phyloP scores from a whole-genome alignment of 64 coral and sea anemone species.

The Montipora efflorescens region DNA sequence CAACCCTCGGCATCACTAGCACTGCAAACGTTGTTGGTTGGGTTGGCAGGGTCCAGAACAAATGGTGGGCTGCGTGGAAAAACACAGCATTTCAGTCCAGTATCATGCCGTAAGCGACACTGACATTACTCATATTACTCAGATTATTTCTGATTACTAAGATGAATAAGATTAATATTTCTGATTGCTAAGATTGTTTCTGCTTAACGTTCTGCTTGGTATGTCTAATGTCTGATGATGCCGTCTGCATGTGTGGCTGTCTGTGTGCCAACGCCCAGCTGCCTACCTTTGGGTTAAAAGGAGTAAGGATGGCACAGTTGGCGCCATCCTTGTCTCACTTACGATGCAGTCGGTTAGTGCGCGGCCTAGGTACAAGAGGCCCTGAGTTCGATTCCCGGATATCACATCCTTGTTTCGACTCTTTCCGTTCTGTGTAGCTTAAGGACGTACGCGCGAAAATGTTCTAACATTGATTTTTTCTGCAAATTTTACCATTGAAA shows the following conservation, averaged over 20 bases:
- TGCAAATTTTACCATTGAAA: no score
- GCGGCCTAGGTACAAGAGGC: no score
- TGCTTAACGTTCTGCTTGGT: background rate
- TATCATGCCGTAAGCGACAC: background rate
- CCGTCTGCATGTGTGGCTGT: background rate
- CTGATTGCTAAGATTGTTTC: background rate
- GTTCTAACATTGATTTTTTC: background rate
- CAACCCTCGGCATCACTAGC: slow-evolving; percentile 16
- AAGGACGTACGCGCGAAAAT: no score
- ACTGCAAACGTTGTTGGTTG: slow-evolving; percentile 63
- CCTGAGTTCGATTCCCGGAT: no score
- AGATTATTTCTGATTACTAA: no score
- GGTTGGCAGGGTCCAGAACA: slow-evolving; percentile 76
- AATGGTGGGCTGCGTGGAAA: slow-evolving; percentile 17
- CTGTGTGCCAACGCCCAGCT: background rate
- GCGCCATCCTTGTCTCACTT: no score
- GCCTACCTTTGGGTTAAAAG: background rate
- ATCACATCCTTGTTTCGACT: no score
- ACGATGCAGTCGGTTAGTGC: no score
- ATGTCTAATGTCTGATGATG: background rate
- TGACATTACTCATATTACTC: no score
- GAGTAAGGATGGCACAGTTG: no score
- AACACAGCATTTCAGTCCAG: background rate
- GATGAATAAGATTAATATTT: background rate
- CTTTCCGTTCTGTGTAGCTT: no score